Percentiles rank a stretch among this genome's conserved stretches.
These are phyloP conservation scores for Lasiurus borealis DNA, from an alignment of 2,113 vertebrate genomes.

Conservation along the genomic window DNA sequence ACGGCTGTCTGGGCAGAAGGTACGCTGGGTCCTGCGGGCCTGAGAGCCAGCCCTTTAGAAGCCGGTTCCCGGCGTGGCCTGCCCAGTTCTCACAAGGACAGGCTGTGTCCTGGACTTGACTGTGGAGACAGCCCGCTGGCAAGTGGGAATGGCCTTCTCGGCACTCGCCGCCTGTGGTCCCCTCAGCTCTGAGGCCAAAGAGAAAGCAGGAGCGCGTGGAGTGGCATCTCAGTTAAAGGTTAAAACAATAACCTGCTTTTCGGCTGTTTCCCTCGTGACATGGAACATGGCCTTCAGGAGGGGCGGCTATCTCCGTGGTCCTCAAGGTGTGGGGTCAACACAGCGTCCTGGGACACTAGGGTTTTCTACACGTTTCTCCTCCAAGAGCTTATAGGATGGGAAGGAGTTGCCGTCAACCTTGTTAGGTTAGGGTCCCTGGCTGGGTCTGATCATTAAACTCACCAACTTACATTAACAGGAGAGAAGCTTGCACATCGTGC, in stretches of 20 bases:
- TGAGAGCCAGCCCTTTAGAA: background rate
- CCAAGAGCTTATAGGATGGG: background rate
- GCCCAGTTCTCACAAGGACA: background rate
- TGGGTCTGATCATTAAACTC: background rate
- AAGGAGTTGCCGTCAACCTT: background rate
- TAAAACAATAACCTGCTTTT: background rate
- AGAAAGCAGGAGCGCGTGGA: background rate
- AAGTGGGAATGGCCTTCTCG: background rate
- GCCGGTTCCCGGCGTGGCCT: background rate
- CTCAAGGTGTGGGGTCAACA: background rate
- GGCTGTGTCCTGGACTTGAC: constrained; percentile 18
- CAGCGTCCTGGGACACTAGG: background rate
- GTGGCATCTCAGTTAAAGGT: background rate
- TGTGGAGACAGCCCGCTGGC: background rate
- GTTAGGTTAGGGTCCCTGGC: background rate
- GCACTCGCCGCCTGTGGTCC: background rate
- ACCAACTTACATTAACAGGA: background rate
- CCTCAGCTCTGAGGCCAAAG: background rate
- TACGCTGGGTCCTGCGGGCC: background rate
- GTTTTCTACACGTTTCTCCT: background rate
- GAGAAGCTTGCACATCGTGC: background rate
- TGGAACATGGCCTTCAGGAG: no score
- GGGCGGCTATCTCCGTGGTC: background rate
- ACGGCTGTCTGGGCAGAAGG: background rate
- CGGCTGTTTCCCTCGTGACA: background rate